These are phyloP conservation scores for Hemithea aestivaria DNA, from an alignment of 2,888 invertebrate species.

Conservation along the genomic window DNA sequence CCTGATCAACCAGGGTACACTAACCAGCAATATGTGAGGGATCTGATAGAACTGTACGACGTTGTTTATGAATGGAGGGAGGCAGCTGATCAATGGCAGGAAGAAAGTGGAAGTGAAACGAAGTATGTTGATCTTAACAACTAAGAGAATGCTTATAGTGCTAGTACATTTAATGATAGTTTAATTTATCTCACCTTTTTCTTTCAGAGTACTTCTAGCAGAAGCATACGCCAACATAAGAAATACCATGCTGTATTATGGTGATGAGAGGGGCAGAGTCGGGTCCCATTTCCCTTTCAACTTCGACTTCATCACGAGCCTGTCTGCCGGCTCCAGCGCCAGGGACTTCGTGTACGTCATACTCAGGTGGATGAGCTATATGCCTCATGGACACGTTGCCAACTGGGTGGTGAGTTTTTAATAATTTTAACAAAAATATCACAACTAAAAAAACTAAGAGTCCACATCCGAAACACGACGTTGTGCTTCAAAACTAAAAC, in stretches of 20 bases:
- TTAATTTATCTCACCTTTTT: too few relatives aligned
- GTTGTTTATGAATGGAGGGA: slow-evolving; percentile 78
- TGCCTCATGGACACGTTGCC: slow-evolving; percentile 77
- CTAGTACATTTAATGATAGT: too few relatives aligned
- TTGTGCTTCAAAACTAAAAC: too few relatives aligned
- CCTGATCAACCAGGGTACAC: slow-evolving; percentile 74
- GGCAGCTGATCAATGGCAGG: slow-evolving; percentile 69
- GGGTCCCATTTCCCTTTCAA: slow-evolving; percentile 84
- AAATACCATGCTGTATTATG: slow-evolving; percentile 81
- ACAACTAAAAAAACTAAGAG: too few relatives aligned
- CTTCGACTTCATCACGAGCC: slow-evolving; percentile 78
- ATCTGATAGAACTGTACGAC: slow-evolving; percentile 78
- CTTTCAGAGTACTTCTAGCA: slow-evolving; percentile 77
- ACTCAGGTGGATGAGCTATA: slow-evolving; percentile 77
- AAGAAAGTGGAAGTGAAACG: slow-evolving; percentile 56
- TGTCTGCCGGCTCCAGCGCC: slow-evolving; percentile 65
- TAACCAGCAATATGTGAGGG: slow-evolving; percentile 81
- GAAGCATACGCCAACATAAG: slow-evolving; percentile 80
- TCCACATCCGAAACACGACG: too few relatives aligned
- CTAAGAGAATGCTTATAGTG: too few relatives aligned
- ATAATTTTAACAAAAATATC: too few relatives aligned
- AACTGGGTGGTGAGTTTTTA: slow-evolving; percentile 83
- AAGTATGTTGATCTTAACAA: slow-evolving; percentile 43
- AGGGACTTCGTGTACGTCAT: slow-evolving; percentile 70
- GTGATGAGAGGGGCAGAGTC: slow-evolving; percentile 53